Evolutionary conservation across 2,797 vertebrate species (phyloP).

Genomic region (Anguilla megastoma): DNA sequence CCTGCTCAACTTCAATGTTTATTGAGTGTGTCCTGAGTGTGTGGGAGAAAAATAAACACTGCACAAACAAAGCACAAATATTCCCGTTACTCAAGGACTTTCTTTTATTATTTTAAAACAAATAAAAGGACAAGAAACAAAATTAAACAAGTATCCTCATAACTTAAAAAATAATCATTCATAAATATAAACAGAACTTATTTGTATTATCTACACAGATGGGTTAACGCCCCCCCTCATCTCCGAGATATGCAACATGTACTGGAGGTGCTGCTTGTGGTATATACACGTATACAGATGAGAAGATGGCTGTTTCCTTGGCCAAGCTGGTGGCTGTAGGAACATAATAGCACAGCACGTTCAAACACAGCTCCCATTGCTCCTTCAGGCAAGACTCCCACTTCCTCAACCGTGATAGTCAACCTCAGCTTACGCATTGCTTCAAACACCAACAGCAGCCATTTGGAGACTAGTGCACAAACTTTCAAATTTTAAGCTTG

Average conservation of each 20-base stretch:
- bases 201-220: constrained; percentile 18
- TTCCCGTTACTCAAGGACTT: constrained; percentile 17
- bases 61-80: background rate
- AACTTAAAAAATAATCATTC: constrained; percentile 51
- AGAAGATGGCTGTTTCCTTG: background rate
- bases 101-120: constrained; percentile 39
- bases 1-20: background rate
- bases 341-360: background rate
- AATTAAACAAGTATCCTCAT: constrained; percentile 32
- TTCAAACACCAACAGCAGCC: background rate
- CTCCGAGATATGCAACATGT: background rate
- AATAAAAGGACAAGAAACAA: constrained; percentile 36
- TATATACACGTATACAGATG: background rate
- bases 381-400: background rate
- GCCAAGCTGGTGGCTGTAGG: background rate
- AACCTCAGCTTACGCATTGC: background rate
- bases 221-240: constrained; percentile 20
- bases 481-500: background rate
- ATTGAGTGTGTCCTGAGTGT: background rate
- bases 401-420: background rate
- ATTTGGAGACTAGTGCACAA: background rate
- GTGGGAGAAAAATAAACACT: background rate
- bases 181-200: constrained; percentile 49
- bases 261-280: background rate
- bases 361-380: background rate